Conservation (phyloP, 1,140 invertebrate species). For the Octopus bimaculoides region DNA sequence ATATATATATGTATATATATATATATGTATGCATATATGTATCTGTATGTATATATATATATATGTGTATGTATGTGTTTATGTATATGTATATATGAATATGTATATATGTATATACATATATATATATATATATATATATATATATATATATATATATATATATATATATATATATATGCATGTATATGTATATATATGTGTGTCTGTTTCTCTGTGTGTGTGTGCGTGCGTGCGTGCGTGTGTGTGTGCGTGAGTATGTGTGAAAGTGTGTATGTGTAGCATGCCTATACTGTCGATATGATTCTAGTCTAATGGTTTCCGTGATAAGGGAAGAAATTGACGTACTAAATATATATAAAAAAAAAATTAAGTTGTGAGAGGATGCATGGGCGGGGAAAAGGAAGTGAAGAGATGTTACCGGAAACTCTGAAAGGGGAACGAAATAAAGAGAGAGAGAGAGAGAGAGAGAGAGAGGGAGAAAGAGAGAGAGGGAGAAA, state of each 20-base stretch:
- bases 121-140: no score
- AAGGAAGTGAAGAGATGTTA: not conserved
- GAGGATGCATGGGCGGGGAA: not conserved
- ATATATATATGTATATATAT: no score
- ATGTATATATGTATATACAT: no score
- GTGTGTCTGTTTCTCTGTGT: no score
- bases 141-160: no score
- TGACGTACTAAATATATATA: not conserved
- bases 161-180: no score
- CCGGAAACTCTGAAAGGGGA: not conserved
- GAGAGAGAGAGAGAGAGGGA: not conserved
- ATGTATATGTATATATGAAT: no score
- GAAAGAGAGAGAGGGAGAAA: not conserved
- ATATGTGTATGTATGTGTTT: no score
- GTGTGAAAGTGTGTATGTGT: not conserved
- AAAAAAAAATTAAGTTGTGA: not conserved
- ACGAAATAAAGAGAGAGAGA: not conserved
- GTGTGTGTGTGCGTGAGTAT: slow-evolving; percentile 6
- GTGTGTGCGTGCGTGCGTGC: slow-evolving; percentile 6
- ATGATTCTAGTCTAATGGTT: not conserved
- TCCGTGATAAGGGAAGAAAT: not conserved
- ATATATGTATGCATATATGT: no score
- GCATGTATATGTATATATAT: no score
- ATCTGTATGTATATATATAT: no score
- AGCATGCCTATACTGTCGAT: not conserved